Base-by-base conservation (phyloP, 2,113 vertebrate species). In the Mesembrinibis cayennensis region DNA sequence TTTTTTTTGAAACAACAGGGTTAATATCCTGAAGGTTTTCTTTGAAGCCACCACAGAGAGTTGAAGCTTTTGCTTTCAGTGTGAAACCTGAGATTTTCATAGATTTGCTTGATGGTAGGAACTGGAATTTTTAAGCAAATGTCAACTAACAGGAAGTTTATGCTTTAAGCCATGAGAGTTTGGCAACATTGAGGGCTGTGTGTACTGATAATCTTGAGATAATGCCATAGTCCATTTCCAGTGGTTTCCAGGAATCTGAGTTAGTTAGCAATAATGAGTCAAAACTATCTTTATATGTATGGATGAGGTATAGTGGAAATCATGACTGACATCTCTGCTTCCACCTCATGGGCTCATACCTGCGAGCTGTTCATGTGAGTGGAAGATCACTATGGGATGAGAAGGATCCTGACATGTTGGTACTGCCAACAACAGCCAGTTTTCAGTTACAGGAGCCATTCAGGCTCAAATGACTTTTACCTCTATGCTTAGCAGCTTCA, bases 1-100 rank as follows among this genome's bases (percentile, higher is more conserved):
- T 32, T 13, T 27, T 45, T 32, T 47, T 22, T 32, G 30, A 1
- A 40, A 56, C 3, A 55, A 9, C 26, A 16, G 0, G 0, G 18
- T 82, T 82, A 49, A 40, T 53, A 18, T 85, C 7, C 13, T 61
- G 13, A 87, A 38, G 6, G 3, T 59, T 81, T 83, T 72, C 32
- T 71, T 66, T 66, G 50, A 61, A 82, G 29, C 16, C 21, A 26
- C 17, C 3, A 42, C 19, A 76, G 29, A 49, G 53, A 49, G 11
- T 15, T 67, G n/a, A 56, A 76, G 12, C 14, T 63, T 85, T n/a
- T 61, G 38, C 53, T 93, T 96, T 77, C 21, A 13, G 23, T 38
- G 12, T 29, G 21, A 82, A 91, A 63, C 16, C 20, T 63, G 73
- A 56, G 16, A 58, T 62, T 72, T 66, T 36, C 7, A 19, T 88